A percentile compares a stretch with the other conserved stretches of the same genome.
phyloP scores from a whole-genome alignment of 2,797 vertebrate species.

The Poecilia picta region DNA sequence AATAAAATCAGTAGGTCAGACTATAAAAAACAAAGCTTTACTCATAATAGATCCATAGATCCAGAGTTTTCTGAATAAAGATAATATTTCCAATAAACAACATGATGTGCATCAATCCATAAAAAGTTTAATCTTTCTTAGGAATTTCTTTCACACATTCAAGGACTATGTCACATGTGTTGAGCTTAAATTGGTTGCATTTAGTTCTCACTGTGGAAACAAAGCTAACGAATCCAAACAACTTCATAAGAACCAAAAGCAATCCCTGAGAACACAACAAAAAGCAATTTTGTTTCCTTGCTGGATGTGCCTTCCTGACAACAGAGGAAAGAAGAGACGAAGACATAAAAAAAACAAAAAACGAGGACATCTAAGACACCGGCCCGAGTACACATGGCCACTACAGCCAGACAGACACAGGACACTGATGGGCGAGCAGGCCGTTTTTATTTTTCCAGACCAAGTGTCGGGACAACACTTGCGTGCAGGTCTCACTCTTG shows the following conservation, averaged over 20 bases:
- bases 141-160: neutral
- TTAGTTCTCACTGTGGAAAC: conserved; percentile 21
- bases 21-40: neutral
- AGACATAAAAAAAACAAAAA: conserved; percentile 10
- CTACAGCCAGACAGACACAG: conserved; percentile 58
- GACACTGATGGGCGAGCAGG: conserved; percentile 56
- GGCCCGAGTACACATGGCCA: conserved; percentile 46
- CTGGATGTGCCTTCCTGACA: conserved; percentile 46
- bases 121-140: neutral
- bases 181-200: neutral
- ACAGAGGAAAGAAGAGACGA: conserved; percentile 35
- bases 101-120: neutral
- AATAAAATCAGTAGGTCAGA: neutral
- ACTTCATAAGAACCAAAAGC: neutral
- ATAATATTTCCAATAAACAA: neutral
- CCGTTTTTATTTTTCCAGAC: conserved; percentile 73
- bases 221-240: conserved; percentile 52
- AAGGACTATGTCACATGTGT: neutral
- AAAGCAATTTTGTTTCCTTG: conserved; percentile 49
- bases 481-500: conserved; percentile 82
- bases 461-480: conserved; percentile 83
- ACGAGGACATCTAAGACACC: conserved; percentile 61
- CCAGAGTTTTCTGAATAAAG: neutral
- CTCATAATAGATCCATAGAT: neutral
- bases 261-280: conserved; percentile 25